Base-by-base conservation (phyloP, 2,888 invertebrate genomes). In the Zaprionus bogoriensis region DNA sequence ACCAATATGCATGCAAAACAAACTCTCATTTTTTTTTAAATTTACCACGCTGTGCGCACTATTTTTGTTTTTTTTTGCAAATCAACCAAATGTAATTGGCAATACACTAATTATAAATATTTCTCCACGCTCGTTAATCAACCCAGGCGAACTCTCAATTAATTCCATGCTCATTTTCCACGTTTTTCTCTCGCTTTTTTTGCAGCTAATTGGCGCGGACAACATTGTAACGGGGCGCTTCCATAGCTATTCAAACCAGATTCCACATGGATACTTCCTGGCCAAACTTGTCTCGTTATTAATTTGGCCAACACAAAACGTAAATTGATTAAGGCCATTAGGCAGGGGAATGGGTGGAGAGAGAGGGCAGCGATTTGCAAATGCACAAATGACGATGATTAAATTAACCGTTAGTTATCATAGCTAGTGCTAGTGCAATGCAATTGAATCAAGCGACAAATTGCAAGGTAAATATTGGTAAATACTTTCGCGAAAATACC, bases 311-410 rank as follows among this genome's bases (percentile, higher is more conserved):
- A 55, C 81, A 67, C 67, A 66, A 76, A 79, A 62, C 67, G 72
- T 73, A 69, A 86, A 86, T 80, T 85, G 86, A 85, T 80, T 80
- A 69, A 55, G 60, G 63, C 66, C 64, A 80, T 80, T 80, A 79
- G 57, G 22, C 66, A 62, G 53, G 48, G 22, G 12, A 23, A 5
- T 6, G 14, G 17, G 1, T 6, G 4, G 17, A 4, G 12, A 27
- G n/a, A n/a, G 2, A 0, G 41, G 38, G 46, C 46, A 65, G 60
- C 55, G 7, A 62, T 64, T 64, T 52, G 32, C 66, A 62, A 67
- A 72, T 64, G 50, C 66, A 82, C 65, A 81, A 87, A 84, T 75
- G 73, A 46, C 67, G 41, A 62, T 63, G 71, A 65, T 77, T 73
- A 81, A 75, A 66, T 59, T 12, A 62, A 65, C 71, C 65, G 82